Evolutionary conservation across 2,888 invertebrate genomes (phyloP).

Genomic region (Panzeria rudis): DNA sequence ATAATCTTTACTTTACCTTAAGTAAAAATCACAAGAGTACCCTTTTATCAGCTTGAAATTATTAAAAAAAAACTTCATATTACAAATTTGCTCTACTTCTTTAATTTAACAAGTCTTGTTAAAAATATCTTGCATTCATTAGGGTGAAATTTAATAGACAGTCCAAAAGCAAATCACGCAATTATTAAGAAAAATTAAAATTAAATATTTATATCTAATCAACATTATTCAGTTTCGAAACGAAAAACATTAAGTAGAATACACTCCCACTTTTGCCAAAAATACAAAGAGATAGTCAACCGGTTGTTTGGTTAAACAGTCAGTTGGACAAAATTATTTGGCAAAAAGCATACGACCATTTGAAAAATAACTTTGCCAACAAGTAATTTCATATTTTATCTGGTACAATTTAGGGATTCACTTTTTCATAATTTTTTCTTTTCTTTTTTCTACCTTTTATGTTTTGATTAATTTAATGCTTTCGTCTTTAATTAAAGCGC

Average conservation of each 20-base stretch:
- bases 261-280: neutral
- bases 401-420: conserved; percentile 19
- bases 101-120: neutral
- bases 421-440: neutral
- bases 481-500: conserved; percentile 64
- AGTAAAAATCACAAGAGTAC: neutral
- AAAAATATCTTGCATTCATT: conserved; percentile 30
- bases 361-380: conserved; percentile 1
- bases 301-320: neutral
- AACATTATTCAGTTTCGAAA: conserved; percentile 45
- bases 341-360: conserved; percentile 6
- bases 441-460: neutral
- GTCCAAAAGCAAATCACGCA: conserved; percentile 2
- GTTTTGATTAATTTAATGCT: conserved; percentile 65
- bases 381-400: conserved; percentile 43
- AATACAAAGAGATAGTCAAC: neutral
- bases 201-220: conserved; percentile 70
- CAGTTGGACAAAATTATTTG: conserved; percentile 16
- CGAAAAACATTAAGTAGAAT: conserved; percentile 8
- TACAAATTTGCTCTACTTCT: neutral
- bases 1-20: too few relatives aligned
- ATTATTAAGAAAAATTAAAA: conserved; percentile 44
- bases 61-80: neutral
- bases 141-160: conserved; percentile 8
- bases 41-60: too few relatives aligned